phyloP scores from a whole-genome alignment of 2,888 invertebrate genomes.

The Lasiommata megera region DNA sequence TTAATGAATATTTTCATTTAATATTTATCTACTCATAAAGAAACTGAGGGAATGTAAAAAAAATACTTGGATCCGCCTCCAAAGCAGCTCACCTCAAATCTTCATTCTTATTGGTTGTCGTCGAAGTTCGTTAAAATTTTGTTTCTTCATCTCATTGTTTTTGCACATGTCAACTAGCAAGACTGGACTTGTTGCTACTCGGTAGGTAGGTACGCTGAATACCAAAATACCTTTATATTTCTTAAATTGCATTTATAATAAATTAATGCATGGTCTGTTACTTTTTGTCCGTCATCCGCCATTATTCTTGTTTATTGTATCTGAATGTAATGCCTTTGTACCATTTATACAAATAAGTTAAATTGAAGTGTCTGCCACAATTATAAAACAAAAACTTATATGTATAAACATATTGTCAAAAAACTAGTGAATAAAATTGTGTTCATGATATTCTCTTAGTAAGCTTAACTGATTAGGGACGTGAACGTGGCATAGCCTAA shows the following conservation, averaged over 20 bases:
- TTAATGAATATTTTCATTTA: too few species aligned
- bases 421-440: too few species aligned
- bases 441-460: too few species aligned
- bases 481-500: too few species aligned
- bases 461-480: too few species aligned
- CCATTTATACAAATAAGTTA: too few species aligned
- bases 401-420: too few species aligned
- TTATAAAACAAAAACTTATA: too few species aligned
- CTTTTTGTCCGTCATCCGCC: constrained; percentile 18
- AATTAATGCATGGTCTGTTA: constrained; percentile 24
- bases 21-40: too few species aligned
- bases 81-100: constrained; percentile 28
- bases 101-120: constrained; percentile 28
- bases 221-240: constrained; percentile 21
- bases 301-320: constrained; percentile 25
- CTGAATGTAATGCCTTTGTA: constrained; percentile 12
- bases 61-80: constrained; percentile 28
- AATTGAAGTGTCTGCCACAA: too few species aligned
- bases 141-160: constrained; percentile 24
- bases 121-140: constrained; percentile 7
- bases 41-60: neutral
- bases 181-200: constrained; percentile 16
- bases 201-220: constrained; percentile 24
- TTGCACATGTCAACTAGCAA: constrained; percentile 22
- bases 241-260: constrained; percentile 25